These are phyloP conservation scores for Nettapus auritus DNA, from an alignment of 2,113 vertebrate species.

Conservation along the genomic window DNA sequence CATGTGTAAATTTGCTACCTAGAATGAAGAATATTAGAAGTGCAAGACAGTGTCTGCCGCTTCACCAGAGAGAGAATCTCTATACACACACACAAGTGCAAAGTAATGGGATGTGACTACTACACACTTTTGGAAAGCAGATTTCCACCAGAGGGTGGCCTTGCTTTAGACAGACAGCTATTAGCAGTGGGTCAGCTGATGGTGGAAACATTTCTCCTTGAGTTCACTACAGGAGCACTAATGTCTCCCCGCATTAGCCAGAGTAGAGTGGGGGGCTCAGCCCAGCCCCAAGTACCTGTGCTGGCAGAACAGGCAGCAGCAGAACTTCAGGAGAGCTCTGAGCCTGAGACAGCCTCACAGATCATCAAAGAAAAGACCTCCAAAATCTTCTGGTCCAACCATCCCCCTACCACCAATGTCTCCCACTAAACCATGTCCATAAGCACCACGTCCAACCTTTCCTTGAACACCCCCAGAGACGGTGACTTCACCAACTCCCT, in stretches of 20 bases:
- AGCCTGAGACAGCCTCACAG: too few relatives aligned
- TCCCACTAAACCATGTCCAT: too few relatives aligned
- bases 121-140: slow-evolving; percentile 28
- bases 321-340: too few relatives aligned
- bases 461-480: too few relatives aligned
- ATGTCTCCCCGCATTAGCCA: neutral
- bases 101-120: slow-evolving; percentile 47
- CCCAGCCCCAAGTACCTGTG: too few relatives aligned
- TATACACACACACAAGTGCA: neutral
- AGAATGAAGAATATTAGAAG: neutral
- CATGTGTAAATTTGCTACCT: neutral
- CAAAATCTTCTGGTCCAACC: too few relatives aligned
- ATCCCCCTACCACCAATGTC: too few relatives aligned
- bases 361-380: too few relatives aligned
- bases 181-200: neutral
- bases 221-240: neutral
- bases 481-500: too few relatives aligned
- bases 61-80: neutral
- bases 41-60: neutral
- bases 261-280: too few relatives aligned
- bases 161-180: neutral
- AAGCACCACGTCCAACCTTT: too few relatives aligned
- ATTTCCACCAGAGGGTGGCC: neutral
- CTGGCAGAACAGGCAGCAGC: too few relatives aligned
- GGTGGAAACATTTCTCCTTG: rapidly evolving